Conservation (phyloP, 2,797 vertebrate genomes). For the Scleropages formosus region DNA sequence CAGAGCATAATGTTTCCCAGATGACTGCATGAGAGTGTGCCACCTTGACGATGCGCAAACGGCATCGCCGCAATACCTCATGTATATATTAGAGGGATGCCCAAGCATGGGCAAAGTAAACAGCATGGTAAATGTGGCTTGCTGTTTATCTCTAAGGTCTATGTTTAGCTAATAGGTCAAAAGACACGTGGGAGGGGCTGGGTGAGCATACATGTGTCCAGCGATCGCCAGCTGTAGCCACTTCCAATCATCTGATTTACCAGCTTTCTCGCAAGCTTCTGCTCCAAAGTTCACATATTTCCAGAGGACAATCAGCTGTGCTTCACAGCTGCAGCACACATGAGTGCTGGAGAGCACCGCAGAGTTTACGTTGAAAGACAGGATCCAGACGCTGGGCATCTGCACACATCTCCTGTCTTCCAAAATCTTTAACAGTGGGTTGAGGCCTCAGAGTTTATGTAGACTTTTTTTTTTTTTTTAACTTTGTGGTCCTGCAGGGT, state of each 20-base stretch:
- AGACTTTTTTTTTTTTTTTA: too few species aligned
- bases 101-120: neutral
- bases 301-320: neutral
- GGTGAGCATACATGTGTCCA: neutral
- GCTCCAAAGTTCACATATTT: neutral
- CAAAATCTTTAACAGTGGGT: too few species aligned
- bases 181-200: neutral
- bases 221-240: neutral
- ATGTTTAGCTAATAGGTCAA: neutral
- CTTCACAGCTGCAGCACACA: neutral
- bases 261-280: neutral
- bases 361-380: neutral
- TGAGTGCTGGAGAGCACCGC: neutral
- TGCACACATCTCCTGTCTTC: neutral
- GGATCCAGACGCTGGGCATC: neutral
- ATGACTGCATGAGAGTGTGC: neutral
- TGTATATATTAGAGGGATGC: neutral
- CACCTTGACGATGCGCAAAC: neutral
- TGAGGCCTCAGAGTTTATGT: neutral
- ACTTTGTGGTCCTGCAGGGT: neutral
- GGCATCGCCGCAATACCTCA: neutral
- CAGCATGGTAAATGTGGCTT: too few species aligned
- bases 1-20: neutral
- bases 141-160: neutral
- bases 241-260: neutral